These are phyloP conservation scores for Prionailurus bengalensis DNA, from an alignment of 2,113 vertebrate genomes.

Conservation along the genomic window DNA sequence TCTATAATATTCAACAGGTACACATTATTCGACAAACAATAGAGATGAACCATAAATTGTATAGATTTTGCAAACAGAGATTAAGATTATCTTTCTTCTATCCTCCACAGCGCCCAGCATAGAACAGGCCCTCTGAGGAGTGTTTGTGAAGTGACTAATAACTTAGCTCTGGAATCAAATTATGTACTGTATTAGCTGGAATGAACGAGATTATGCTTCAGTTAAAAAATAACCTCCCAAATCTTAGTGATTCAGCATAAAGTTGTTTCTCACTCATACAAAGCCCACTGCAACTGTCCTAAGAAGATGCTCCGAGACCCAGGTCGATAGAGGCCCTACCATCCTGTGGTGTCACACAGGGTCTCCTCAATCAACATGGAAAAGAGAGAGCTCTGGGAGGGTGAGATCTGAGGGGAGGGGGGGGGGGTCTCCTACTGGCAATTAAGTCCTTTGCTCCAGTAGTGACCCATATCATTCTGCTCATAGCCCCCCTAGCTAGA, in stretches of 20 bases:
- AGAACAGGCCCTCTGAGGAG: neutral
- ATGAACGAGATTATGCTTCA: neutral
- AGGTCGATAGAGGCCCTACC: accelerated
- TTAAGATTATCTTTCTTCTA: neutral
- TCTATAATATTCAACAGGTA: neutral
- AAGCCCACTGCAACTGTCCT: neutral
- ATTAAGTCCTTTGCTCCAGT: neutral
- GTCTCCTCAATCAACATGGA: neutral
- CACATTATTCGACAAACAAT: neutral
- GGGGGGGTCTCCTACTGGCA: neutral
- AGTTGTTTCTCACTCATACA: neutral
- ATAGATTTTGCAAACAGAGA: neutral
- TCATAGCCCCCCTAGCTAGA: neutral
- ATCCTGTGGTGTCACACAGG: accelerated
- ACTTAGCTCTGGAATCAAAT: conserved; percentile 33
- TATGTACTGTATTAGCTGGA: neutral
- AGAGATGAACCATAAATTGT: neutral
- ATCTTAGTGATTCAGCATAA: neutral
- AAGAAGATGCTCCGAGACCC: neutral
- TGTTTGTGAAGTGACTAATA: neutral
- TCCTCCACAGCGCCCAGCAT: neutral
- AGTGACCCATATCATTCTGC: neutral
- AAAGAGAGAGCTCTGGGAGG: neutral
- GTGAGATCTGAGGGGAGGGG: neutral
- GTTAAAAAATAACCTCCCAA: neutral